Base-by-base conservation (phyloP, 2,888 invertebrate species). In the Agrochola lychnidis region DNA sequence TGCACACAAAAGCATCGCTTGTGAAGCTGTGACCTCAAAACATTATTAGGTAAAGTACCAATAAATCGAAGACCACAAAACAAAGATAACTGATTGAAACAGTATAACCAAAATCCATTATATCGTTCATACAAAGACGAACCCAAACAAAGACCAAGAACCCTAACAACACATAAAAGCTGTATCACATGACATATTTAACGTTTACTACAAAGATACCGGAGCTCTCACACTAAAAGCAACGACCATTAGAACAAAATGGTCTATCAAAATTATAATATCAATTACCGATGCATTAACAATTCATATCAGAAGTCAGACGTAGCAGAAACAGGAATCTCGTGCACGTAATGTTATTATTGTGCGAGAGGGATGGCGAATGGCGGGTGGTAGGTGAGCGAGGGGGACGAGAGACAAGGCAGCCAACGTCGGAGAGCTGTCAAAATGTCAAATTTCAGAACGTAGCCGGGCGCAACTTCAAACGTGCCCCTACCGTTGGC, bases 361-460 rank as follows among this genome's bases (percentile, higher is more conserved):
- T 93, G 94, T 91, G 91, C 87, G 93, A 93, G 92, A 83, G 93
- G 90, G 93, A 94, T 85, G 90, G 91, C 85, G 88, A 80, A 78
- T 85, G 76, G 81, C 66, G 78, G 81, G 81, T 84, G 82, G 81
- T 61, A 79, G 83, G 87, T 81, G 90, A 78, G 90, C 71, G 91
- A 90, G 91, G 89, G 91, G 90, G 88, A 87, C 83, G 92, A 91
- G 91, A 90, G 92, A 91, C 91, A 93, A 94, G 93, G 93, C 94
- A 91, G 93, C 94, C 93, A 94, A 93, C 96, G 96, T 96, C 96
- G 96, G 96, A 94, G 96, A 95, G 94, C 97, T 97, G 97, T 97
- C 97, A 97, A 97, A 97, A 97, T 95, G 97, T 97, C 97, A 97
- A 97, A 97, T 97, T 97, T 96, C 96, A 94, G 96, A 94, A 96